Base-by-base conservation (phyloP, 2,888 invertebrate genomes). In the Pimpla rufipes region DNA sequence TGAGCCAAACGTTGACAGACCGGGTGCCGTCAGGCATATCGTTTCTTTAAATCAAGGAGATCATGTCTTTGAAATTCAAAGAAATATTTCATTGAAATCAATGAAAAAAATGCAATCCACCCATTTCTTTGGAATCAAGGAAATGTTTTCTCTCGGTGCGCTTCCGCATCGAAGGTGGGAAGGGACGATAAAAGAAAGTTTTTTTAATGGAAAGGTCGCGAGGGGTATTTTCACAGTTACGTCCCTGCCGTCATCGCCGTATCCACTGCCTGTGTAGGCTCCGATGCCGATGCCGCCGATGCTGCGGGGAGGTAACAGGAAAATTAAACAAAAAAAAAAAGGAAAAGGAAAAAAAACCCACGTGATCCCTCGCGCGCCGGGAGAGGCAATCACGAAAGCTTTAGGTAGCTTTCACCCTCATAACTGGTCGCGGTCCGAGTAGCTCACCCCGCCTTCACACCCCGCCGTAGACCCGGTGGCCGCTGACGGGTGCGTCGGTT, bases 311-410 rank as follows among this genome's bases (percentile, higher is more conserved):
- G 75, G 55, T 52, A 64, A 77, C 70, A 57, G 84, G 87, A 87
- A 90, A 88, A 90, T 89, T 87, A 88, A 90, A 90, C 86, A 88
- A 89, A 90, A 90, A 90, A 5, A 42, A 42, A 47, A 2, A 5
- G 5, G 5, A 29, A 42, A 47, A 2, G 29, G 5, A 29, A 29
- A 29, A 29, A 86, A 50, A 50, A 85, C 82, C 87, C 83, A 84
- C 81, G 84, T 84, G 87, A 88, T 89, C 86, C 85, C 86, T 86
- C 86, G 85, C 87, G 85, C 79, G 83, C 11, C 52, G 52, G 55
- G 87, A 73, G 83, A 87, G 86, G 90, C 88, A 90, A 90, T 90
- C 90, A 90, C 75, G 84, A 76, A 79, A 86, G 88, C 88, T 90
- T 70, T 87, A 88, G 86, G 81, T 67, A 74, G 83, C 64, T 84